Conservation (phyloP, 2,888 invertebrate species). For the Andrena trimmerana region DNA sequence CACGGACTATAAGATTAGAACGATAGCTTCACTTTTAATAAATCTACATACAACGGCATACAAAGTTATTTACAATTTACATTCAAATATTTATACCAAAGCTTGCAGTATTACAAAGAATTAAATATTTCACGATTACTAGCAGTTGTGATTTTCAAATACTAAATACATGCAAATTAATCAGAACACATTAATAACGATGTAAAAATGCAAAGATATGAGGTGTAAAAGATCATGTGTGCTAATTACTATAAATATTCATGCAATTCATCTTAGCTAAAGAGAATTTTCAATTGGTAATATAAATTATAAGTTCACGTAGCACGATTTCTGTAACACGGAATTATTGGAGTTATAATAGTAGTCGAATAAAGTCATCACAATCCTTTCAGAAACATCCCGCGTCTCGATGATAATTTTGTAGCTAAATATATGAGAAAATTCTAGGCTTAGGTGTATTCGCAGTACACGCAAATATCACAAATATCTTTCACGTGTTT, state of each 20-base stretch:
- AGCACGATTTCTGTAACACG: no score
- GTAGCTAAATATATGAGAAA: not conserved
- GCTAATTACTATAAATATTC: not conserved
- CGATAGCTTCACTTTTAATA: no score
- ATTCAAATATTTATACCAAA: not conserved
- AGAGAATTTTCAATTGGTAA: not conserved
- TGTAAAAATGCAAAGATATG: no score
- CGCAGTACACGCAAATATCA: slow-evolving; percentile 13
- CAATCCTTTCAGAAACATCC: no score
- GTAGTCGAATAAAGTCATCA: no score
- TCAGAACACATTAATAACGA: no score
- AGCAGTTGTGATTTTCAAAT: not conserved
- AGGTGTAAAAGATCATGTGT: not conserved
- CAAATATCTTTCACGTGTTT: slow-evolving; percentile 8
- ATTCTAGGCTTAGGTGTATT: not conserved
- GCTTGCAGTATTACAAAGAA: no score
- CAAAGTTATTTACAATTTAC: not conserved
- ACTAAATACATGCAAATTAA: no score
- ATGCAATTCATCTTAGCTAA: not conserved
- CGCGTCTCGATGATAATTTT: no score
- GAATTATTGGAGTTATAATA: no score
- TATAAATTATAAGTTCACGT: not conserved
- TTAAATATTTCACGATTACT: no score
- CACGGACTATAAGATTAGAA: not conserved
- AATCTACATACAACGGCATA: not conserved